Percentiles rank a stretch among this genome's conserved stretches.
phyloP scores from a whole-genome alignment of 2,113 vertebrate genomes.

The Setophaga petechia region DNA sequence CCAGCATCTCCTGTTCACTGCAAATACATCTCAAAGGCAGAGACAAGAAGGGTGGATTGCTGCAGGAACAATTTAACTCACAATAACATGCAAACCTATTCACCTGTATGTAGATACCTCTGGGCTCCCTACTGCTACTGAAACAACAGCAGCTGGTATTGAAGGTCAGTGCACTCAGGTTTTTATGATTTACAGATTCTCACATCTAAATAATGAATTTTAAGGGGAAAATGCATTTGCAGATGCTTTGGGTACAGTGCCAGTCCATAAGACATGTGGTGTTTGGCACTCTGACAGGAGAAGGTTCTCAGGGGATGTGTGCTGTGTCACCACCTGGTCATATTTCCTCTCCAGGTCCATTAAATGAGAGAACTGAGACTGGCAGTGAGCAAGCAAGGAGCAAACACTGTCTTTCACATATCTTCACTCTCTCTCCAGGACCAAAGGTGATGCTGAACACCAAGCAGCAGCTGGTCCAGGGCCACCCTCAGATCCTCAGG shows the following conservation, averaged over 20 bases:
- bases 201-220: background rate
- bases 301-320: background rate
- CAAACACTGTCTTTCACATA: background rate
- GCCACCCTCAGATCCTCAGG: background rate
- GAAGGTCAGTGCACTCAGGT: background rate
- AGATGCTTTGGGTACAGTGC: background rate
- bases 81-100: background rate
- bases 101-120: background rate
- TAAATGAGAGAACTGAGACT: background rate
- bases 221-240: background rate
- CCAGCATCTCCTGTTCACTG: background rate
- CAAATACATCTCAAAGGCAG: background rate
- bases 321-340: background rate
- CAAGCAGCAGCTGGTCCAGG: background rate
- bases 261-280: fast-evolving
- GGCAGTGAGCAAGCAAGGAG: background rate
- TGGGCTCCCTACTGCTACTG: background rate
- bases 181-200: background rate
- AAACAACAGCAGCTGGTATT: background rate
- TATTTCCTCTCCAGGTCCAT: background rate
- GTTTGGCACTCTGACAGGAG: background rate
- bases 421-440: background rate
- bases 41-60: background rate
- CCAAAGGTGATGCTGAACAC: background rate
- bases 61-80: background rate